Evolutionary conservation across 2,888 invertebrate genomes (phyloP).

Genomic region (Metellina segmentata): DNA sequence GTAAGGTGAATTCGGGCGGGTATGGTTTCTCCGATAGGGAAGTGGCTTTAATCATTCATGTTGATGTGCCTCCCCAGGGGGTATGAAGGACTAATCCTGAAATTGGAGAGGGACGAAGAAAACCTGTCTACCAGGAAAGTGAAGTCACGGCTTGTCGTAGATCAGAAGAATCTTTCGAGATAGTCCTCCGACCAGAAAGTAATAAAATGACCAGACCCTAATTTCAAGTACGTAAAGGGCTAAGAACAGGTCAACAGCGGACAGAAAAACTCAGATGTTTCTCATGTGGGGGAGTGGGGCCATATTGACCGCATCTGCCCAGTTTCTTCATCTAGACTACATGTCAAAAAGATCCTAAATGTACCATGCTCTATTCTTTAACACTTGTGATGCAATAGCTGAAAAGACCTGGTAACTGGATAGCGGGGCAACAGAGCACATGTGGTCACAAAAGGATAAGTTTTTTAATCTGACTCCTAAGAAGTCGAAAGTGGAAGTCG

Average conservation of each 20-base stretch:
- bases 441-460: conserved; percentile 34
- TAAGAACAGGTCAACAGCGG: background rate
- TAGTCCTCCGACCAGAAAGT: background rate
- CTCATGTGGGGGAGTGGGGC: background rate
- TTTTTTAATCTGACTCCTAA: background rate
- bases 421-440: conserved; percentile 58
- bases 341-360: background rate
- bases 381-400: background rate
- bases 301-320: background rate
- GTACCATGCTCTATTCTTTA: background rate
- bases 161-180: background rate
- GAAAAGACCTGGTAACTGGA: background rate
- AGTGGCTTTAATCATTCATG: conserved; percentile 28
- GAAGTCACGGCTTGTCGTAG: background rate
- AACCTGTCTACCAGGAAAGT: background rate
- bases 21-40: conserved; percentile 27
- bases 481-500: conserved; percentile 37
- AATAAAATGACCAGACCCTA: no score
- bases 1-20: background rate
- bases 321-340: background rate
- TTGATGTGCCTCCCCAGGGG: conserved; percentile 12
- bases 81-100: conserved; percentile 24
- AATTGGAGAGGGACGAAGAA: background rate
- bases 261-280: background rate
- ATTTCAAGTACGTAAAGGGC: no score